Conservation (phyloP, 2,797 vertebrate species). For the Cossypha dichroa region DNA sequence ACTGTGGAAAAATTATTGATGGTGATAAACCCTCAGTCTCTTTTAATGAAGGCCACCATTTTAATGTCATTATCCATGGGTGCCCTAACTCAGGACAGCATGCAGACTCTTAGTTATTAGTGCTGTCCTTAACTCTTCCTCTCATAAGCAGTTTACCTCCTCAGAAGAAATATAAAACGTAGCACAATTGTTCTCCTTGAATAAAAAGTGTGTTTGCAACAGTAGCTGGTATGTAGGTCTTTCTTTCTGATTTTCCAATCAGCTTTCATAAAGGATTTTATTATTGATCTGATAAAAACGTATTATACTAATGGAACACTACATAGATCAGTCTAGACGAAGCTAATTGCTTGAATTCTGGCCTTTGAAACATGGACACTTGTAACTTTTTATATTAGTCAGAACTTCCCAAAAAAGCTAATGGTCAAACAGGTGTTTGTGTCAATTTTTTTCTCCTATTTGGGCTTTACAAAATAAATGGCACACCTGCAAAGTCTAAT, state of each 20-base stretch:
- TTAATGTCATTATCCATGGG: neutral
- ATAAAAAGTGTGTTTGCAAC: neutral
- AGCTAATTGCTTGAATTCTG: neutral
- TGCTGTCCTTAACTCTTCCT: neutral
- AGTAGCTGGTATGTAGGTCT: neutral
- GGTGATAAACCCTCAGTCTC: neutral
- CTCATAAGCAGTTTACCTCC: neutral
- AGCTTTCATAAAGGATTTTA: neutral
- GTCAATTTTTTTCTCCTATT: neutral
- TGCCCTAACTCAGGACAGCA: neutral
- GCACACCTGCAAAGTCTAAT: neutral
- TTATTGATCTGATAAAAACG: neutral
- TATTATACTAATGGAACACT: neutral
- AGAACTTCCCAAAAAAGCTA: neutral
- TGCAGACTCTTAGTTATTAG: neutral
- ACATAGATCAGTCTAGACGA: neutral
- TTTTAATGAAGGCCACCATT: neutral
- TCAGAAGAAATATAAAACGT: neutral
- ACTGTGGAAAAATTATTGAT: neutral
- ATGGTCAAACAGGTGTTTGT: neutral
- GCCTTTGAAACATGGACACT: neutral
- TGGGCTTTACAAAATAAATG: neutral
- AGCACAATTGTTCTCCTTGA: neutral
- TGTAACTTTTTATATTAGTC: neutral
- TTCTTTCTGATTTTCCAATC: neutral